These are phyloP conservation scores for Polypterus senegalus DNA, from an alignment of 2,113 vertebrate genomes.

Conservation along the genomic window DNA sequence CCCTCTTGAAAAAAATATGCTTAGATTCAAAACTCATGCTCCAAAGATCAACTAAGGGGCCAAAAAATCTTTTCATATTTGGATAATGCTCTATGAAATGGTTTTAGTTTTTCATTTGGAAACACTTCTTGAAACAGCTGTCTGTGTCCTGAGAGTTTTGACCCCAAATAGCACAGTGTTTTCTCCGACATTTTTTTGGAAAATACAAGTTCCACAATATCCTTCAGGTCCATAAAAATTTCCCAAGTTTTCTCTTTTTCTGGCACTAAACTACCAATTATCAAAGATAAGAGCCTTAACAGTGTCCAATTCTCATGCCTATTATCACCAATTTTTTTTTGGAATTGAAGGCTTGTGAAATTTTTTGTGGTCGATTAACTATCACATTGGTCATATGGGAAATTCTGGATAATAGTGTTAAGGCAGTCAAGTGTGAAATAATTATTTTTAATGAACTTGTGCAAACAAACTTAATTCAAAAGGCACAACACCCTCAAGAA, in stretches of 20 bases:
- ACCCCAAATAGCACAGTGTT: conserved; percentile 19
- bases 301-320: conserved; percentile 21
- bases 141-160: conserved; percentile 20
- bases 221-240: conserved; percentile 20
- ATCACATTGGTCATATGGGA: neutral
- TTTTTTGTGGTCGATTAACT: conserved; percentile 6
- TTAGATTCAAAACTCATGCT: no score
- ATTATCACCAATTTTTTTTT: conserved; percentile 18
- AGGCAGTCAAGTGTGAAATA: neutral
- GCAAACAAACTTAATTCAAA: neutral
- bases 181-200: conserved; percentile 18
- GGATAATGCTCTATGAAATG: no score
- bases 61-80: no score
- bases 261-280: conserved; percentile 17
- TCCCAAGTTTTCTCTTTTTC: conserved; percentile 19
- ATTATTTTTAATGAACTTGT: neutral
- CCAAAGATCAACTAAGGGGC: no score
- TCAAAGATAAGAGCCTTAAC: conserved; percentile 18
- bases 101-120: neutral
- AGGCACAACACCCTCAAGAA: neutral
- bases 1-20: no score
- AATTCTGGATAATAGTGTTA: neutral
- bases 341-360: conserved; percentile 12
- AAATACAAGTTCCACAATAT: conserved; percentile 17
- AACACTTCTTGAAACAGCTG: conserved; percentile 23